phyloP scores from a whole-genome alignment of 2,888 invertebrate genomes.

The Trachelus iudaicus region DNA sequence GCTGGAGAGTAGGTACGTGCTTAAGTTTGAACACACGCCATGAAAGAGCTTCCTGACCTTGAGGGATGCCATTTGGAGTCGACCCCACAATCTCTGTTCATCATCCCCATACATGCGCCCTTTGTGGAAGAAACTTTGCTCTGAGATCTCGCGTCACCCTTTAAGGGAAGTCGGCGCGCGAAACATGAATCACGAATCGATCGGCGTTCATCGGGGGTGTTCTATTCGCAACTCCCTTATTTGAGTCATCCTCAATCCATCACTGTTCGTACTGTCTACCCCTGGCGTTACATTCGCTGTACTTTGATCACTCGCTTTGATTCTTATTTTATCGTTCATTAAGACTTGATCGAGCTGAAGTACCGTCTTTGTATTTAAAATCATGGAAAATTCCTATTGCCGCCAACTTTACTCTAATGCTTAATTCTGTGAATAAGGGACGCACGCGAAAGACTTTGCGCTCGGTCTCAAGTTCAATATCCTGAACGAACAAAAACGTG shows the following conservation, averaged over 20 bases:
- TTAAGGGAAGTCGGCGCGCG: slow-evolving; percentile 13
- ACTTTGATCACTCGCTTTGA: not conserved
- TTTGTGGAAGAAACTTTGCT: not conserved
- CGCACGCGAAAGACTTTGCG: not conserved
- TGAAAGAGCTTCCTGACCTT: not conserved
- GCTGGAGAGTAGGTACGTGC: not conserved
- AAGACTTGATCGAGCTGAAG: not conserved
- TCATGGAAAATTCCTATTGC: not conserved
- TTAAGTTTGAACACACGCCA: not conserved
- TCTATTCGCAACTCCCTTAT: not conserved
- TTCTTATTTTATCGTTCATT: not conserved
- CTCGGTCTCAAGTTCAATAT: slow-evolving; percentile 24
- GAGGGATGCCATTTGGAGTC: not conserved
- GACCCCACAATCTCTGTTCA: not conserved
- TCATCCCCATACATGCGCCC: not conserved
- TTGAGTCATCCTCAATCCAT: slow-evolving; percentile 26
- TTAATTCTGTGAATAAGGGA: not conserved
- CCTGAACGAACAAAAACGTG: slow-evolving; percentile 17
- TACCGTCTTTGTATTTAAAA: not conserved
- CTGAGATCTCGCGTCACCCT: not conserved
- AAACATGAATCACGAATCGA: slow-evolving; percentile 50
- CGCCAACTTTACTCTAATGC: not conserved
- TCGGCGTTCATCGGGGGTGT: slow-evolving; percentile 43
- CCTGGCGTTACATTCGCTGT: not conserved
- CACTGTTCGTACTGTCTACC: slow-evolving; percentile 37